These are phyloP conservation scores for Phrynocephalus versicolor DNA, from an alignment of 2,113 vertebrate species.

Conservation along the genomic window DNA sequence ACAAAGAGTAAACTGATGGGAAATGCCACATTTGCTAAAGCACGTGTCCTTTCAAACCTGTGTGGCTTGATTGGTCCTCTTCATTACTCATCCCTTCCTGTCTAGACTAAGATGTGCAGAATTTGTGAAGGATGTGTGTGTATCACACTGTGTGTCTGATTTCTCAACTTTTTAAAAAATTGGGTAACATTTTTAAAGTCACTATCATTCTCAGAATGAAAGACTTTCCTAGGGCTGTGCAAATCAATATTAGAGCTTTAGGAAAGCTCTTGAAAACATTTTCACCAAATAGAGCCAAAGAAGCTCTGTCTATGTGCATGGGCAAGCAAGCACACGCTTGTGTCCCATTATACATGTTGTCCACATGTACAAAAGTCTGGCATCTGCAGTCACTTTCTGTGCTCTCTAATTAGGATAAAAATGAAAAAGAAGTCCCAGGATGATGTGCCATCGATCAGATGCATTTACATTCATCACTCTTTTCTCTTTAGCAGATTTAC, in stretches of 20 bases:
- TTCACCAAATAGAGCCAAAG: not conserved
- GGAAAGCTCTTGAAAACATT: not conserved
- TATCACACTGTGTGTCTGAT: slow-evolving; percentile 37
- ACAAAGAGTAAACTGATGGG: slow-evolving; percentile 24
- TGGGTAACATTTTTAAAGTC: not conserved
- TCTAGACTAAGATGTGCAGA: slow-evolving; percentile 58
- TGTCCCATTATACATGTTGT: no score
- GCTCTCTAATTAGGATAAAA: slow-evolving; percentile 26
- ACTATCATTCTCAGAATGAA: slow-evolving; percentile 19
- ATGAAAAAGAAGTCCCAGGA: no score
- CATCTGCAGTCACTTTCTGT: not conserved
- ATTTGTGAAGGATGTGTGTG: slow-evolving; percentile 38
- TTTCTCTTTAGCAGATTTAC: slow-evolving; percentile 16
- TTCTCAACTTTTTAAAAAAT: slow-evolving; percentile 35
- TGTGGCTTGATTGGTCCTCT: slow-evolving; percentile 49
- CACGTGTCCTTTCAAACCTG: slow-evolving; percentile 41
- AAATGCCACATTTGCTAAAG: slow-evolving; percentile 53
- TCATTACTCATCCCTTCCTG: slow-evolving; percentile 69
- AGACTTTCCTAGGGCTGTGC: not conserved
- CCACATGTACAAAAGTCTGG: not conserved
- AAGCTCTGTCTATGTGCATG: not conserved
- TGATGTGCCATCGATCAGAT: no score
- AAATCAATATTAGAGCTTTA: slow-evolving; percentile 12
- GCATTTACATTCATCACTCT: not conserved
- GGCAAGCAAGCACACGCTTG: no score